Percentiles rank a stretch among this genome's conserved stretches.
Evolutionary conservation across 2,888 invertebrate species (phyloP).

Genomic region (Galerucella calmariensis): DNA sequence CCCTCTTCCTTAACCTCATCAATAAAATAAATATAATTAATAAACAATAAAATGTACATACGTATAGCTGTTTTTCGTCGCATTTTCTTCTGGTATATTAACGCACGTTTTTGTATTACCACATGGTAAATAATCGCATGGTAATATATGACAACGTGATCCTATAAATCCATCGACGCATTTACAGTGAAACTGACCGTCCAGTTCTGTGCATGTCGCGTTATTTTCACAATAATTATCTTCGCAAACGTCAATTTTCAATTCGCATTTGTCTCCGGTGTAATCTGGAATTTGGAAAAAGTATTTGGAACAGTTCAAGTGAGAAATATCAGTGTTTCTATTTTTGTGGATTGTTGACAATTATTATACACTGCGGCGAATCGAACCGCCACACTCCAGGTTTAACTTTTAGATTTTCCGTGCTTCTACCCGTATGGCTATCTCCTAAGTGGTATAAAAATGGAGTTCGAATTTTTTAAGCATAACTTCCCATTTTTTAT

Average conservation of each 20-base stretch:
- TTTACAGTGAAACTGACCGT: conserved; percentile 65
- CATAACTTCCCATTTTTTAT: too few species aligned
- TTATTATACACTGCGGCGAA: too few species aligned
- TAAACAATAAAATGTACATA: conserved; percentile 44
- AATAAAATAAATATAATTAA: too few species aligned
- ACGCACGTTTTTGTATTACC: conserved; percentile 63
- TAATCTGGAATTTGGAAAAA: conserved; percentile 50
- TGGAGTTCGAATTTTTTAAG: too few species aligned
- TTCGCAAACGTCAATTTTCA: conserved; percentile 51
- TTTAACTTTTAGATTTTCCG: too few species aligned
- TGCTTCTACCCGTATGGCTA: too few species aligned
- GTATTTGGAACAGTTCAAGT: not conserved
- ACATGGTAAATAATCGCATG: conserved; percentile 72
- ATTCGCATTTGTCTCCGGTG: conserved; percentile 60
- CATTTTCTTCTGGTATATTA: conserved; percentile 62
- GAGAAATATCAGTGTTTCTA: too few species aligned
- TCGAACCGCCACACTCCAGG: too few species aligned
- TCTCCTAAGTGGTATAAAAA: too few species aligned
- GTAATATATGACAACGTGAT: conserved; percentile 67
- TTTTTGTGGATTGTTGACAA: too few species aligned
- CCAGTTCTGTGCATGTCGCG: conserved; percentile 61
- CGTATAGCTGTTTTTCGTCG: conserved; percentile 65
- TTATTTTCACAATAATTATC: conserved; percentile 63
- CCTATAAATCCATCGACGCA: conserved; percentile 68
- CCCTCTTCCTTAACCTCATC: too few species aligned